Conservation (phyloP, 1,140 invertebrate genomes). For the Drosophila nannoptera region DNA sequence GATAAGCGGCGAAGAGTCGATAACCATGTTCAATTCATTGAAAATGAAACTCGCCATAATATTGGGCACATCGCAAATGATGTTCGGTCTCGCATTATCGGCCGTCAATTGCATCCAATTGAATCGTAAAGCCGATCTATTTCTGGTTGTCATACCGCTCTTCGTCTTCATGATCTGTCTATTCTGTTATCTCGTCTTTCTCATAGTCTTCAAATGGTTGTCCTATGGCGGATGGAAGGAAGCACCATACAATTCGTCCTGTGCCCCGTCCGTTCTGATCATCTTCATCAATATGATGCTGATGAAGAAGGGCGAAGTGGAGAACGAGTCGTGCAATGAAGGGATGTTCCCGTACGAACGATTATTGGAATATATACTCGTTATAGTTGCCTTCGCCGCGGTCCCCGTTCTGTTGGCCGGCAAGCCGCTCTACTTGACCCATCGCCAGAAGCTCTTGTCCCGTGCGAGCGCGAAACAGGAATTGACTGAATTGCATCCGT, state of each 20-base stretch:
- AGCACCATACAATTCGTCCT: constrained; percentile 80
- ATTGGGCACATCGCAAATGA: constrained; percentile 96
- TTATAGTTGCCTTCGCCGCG: constrained; percentile 84
- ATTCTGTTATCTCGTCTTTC: constrained; percentile 94
- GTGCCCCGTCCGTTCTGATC: constrained; percentile 88
- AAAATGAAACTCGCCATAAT: constrained; percentile 99
- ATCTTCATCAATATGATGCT: constrained; percentile 92
- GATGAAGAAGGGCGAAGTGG: constrained; percentile 76
- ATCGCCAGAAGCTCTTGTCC: constrained; percentile 18
- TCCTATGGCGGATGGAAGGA: constrained; percentile 94
- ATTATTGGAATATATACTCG: constrained; percentile 83
- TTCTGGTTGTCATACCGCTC: constrained; percentile 96
- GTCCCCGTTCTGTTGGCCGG: constrained; percentile 90
- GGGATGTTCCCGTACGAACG: constrained; percentile 84
- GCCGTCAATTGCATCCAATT: constrained; percentile 94
- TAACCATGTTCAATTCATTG: constrained; percentile 96
- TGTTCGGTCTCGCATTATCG: constrained; percentile 94
- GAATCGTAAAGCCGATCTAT: constrained; percentile 86
- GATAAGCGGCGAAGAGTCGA: constrained; percentile 93
- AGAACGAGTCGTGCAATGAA: constrained; percentile 80
- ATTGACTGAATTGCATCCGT: neutral
- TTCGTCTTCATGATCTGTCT: constrained; percentile 92
- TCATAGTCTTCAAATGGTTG: constrained; percentile 96
- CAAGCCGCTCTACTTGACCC: constrained; percentile 86
- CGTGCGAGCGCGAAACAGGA: neutral